Evolutionary conservation across 2,797 vertebrate species (phyloP).

Genomic region (Takifugu rubripes): DNA sequence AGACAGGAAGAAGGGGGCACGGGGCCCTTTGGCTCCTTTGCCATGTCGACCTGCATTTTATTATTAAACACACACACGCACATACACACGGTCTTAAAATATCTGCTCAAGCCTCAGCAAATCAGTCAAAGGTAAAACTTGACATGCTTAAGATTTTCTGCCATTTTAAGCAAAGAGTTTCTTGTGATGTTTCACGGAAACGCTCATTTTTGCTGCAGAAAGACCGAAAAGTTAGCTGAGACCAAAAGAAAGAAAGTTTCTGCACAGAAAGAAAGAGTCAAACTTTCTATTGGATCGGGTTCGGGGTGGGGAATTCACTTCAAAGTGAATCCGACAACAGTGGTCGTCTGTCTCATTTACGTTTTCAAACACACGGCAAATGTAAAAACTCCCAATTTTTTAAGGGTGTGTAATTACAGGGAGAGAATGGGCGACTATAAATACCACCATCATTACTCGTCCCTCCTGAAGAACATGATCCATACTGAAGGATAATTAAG

Average conservation of each 20-base stretch:
- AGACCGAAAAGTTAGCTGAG: too few species aligned
- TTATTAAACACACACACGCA: constrained; percentile 31
- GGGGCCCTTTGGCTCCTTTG: constrained; percentile 53
- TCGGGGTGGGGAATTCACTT: constrained; percentile 62
- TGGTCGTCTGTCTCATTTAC: constrained; percentile 69
- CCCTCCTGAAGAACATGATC: constrained; percentile 70
- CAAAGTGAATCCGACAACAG: constrained; percentile 66
- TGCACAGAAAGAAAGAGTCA: constrained; percentile 51
- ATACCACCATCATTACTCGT: constrained; percentile 72
- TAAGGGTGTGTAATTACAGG: constrained; percentile 72
- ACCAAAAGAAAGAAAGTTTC: constrained; percentile 22
- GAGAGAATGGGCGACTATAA: constrained; percentile 70
- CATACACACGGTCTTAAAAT: constrained; percentile 20
- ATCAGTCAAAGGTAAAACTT: constrained; percentile 22
- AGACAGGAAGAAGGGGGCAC: constrained; percentile 45
- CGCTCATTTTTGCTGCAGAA: too few species aligned
- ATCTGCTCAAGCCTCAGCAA: constrained; percentile 19
- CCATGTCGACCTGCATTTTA: constrained; percentile 52
- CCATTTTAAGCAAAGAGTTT: constrained; percentile 9
- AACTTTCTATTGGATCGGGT: constrained; percentile 60
- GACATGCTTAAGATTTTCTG: constrained; percentile 3
- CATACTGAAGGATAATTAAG: constrained; percentile 73
- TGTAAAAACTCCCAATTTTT: constrained; percentile 67
- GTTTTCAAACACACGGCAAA: constrained; percentile 68
- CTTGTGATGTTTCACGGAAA: constrained; percentile 6